Evolutionary conservation across 2,888 invertebrate genomes (phyloP).

Genomic region (Syrphus vitripennis): DNA sequence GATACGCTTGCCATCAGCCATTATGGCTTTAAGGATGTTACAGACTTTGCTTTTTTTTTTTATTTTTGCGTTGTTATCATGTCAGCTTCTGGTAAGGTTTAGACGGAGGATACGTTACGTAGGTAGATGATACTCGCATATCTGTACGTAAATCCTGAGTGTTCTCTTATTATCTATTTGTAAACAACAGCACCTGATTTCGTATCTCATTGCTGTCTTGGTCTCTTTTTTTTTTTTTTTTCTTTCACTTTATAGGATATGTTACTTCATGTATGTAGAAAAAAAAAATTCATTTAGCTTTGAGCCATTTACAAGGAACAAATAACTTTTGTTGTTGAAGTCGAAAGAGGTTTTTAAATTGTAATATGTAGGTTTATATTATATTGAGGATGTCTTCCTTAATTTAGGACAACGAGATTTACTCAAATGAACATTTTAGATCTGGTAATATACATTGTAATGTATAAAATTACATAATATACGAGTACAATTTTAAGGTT

Average conservation of each 20-base stretch:
- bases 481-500: constrained; percentile 10
- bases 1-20: constrained; percentile 53
- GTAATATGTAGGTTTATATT: not conserved
- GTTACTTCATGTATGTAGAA: constrained; percentile 19
- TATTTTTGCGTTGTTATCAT: not conserved
- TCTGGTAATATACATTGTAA: constrained; percentile 40
- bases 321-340: constrained; percentile 57
- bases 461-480: constrained; percentile 11
- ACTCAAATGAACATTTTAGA: constrained; percentile 42
- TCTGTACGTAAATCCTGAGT: constrained; percentile 46
- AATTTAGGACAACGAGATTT: constrained; percentile 45
- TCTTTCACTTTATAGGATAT: constrained; percentile 33
- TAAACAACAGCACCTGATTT: constrained; percentile 66
- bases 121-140: no score
- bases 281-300: constrained; percentile 62
- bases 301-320: constrained; percentile 55
- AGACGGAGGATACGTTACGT: not conserved
- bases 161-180: constrained; percentile 65
- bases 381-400: constrained; percentile 47
- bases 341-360: not conserved
- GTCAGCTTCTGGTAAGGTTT: constrained; percentile 23
- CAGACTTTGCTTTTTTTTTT: constrained; percentile 17
- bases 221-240: constrained; percentile 10
- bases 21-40: constrained; percentile 36
- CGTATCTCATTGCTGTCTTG: constrained; percentile 31